A percentile compares a stretch with the other conserved stretches of the same genome.
These are phyloP conservation scores for Drosophila planitibia DNA, from an alignment of 2,888 invertebrate genomes.

Conservation along the genomic window DNA sequence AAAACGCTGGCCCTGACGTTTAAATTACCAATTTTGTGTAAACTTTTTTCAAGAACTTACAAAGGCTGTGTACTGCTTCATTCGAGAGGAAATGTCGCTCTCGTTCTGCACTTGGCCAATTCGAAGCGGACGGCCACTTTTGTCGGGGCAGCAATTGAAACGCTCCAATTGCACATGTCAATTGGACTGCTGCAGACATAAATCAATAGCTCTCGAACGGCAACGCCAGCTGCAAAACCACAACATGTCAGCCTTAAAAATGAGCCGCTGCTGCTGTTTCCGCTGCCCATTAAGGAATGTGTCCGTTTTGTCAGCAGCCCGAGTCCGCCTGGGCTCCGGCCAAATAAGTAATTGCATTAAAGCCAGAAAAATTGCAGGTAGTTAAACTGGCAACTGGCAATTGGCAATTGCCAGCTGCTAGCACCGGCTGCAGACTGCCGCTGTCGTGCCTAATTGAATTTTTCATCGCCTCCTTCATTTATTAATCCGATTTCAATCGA, in stretches of 20 bases:
- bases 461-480: conserved; percentile 72
- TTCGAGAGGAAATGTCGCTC: conserved; percentile 5
- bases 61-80: conserved; percentile 7
- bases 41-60: conserved; percentile 17
- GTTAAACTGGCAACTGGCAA: conserved; percentile 51
- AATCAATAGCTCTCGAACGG: conserved; percentile 56
- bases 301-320: conserved; percentile 48
- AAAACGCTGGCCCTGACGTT: conserved; percentile 14
- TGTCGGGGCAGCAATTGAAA: conserved; percentile 15
- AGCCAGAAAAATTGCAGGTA: conserved; percentile 66
- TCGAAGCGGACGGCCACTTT: conserved; percentile 28
- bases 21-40: conserved; percentile 25
- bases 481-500: conserved; percentile 82
- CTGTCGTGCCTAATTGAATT: conserved; percentile 75
- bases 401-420: conserved; percentile 10
- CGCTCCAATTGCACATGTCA: conserved; percentile 44
- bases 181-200: conserved; percentile 66
- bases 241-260: conserved; percentile 70
- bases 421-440: conserved; percentile 14
- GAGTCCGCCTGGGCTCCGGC: conserved; percentile 25
- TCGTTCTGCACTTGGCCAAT: conserved; percentile 24
- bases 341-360: conserved; percentile 70
- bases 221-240: conserved; percentile 44
- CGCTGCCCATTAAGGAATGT: conserved; percentile 61
- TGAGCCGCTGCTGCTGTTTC: conserved; percentile 64